Conservation (phyloP, 2,888 invertebrate species). For the Rhabditophanes sp. region DNA sequence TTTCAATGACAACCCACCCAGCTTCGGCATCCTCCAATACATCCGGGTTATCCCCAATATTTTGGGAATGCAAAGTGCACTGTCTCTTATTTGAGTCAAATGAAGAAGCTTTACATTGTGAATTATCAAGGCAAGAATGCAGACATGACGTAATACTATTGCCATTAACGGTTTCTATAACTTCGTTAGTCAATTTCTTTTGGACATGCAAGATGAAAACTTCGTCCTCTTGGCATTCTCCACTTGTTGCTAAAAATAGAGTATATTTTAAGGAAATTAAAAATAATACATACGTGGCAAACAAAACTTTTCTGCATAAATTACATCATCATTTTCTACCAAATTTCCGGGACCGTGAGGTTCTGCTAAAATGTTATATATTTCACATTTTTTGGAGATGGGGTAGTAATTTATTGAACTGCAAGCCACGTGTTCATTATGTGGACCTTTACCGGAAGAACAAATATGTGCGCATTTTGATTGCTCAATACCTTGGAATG, state of each 20-base stretch:
- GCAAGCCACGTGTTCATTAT: conserved; percentile 13
- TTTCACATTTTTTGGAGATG: conserved; percentile 18
- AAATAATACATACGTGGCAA: conserved; percentile 18
- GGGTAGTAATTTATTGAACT: conserved; percentile 34
- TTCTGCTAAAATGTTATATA: conserved; percentile 30
- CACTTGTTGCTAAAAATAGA: conserved; percentile 13
- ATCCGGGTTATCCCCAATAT: conserved; percentile 13
- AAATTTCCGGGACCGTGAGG: conserved; percentile 38
- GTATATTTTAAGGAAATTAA: conserved; percentile 2
- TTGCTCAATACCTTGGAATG: conserved; percentile 25
- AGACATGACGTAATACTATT: conserved; percentile 23
- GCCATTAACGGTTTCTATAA: conserved; percentile 7
- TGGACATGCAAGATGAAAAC: conserved; percentile 36
- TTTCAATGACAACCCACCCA: conserved; percentile 34
- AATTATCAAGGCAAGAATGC: conserved; percentile 16
- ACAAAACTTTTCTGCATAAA: conserved; percentile 39
- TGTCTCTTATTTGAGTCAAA: conserved; percentile 18
- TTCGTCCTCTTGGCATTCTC: conserved; percentile 27
- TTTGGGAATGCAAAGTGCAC: conserved; percentile 18
- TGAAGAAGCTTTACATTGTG: conserved; percentile 23
- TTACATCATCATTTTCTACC: conserved; percentile 28
- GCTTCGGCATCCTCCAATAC: conserved; percentile 16
- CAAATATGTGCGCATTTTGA: conserved; percentile 30
- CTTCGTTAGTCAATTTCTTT: conserved; percentile 13
- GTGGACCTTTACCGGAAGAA: conserved; percentile 16